A percentile compares a stretch with the other conserved stretches of the same genome.
These are phyloP conservation scores for rabbit (Oryctolagus cuniculus) DNA, from an alignment of 2,113 vertebrate species.

Conservation along the genomic window DNA sequence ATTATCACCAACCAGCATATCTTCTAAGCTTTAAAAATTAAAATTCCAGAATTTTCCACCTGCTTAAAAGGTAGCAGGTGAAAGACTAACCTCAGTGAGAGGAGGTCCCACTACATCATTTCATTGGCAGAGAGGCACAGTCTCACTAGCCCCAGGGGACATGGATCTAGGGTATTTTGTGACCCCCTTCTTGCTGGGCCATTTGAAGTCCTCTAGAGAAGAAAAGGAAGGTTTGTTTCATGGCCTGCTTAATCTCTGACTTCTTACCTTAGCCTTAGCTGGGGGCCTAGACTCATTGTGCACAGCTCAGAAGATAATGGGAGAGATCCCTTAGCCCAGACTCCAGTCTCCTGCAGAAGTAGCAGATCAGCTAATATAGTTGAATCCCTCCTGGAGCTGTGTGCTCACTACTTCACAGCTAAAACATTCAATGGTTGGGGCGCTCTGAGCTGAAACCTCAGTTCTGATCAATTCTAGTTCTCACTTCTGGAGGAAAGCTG, in stretches of 20 bases:
- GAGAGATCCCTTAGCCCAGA: background rate
- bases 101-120: background rate
- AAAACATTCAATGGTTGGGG: background rate
- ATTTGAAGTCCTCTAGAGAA: background rate
- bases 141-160: background rate
- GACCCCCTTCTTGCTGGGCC: background rate
- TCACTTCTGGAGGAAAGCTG: background rate
- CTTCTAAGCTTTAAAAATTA: conserved; percentile 26
- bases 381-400: background rate
- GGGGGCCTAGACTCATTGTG: background rate
- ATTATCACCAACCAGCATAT: background rate
- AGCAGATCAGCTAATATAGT: background rate
- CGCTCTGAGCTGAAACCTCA: background rate
- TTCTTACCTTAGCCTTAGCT: background rate
- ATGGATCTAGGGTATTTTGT: background rate
- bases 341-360: background rate
- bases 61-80: background rate
- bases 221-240: background rate
- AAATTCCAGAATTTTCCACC: conserved; percentile 23
- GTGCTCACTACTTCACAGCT: background rate
- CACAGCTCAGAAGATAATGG: no score
- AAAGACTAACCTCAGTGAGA: background rate
- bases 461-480: background rate
- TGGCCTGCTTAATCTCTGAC: background rate
- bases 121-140: no score